phyloP scores from a whole-genome alignment of 2,888 invertebrate species.

The Galerucella pusilla region DNA sequence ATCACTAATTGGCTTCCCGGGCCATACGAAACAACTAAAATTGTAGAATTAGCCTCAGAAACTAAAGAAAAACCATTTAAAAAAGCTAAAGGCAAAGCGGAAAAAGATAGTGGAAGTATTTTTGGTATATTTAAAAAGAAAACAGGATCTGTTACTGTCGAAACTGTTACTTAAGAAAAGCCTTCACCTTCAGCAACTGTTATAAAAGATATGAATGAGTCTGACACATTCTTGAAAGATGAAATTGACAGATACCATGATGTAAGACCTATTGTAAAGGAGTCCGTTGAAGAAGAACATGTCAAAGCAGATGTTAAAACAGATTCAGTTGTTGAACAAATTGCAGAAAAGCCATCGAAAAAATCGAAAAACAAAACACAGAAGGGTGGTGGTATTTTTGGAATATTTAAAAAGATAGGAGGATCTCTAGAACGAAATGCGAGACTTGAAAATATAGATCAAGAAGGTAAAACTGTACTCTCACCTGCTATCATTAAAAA shows the following conservation, averaged over 20 bases:
- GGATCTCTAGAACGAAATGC: constrained; percentile 16
- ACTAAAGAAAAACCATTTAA: constrained; percentile 31
- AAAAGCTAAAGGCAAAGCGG: constrained; percentile 15
- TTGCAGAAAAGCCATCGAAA: constrained; percentile 15
- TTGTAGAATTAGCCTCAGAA: constrained; percentile 8
- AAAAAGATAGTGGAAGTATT: constrained; percentile 33
- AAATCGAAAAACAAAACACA: constrained; percentile 32
- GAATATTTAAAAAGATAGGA: constrained; percentile 29
- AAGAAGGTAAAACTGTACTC: constrained; percentile 13
- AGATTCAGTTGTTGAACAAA: background rate
- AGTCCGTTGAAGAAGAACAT: constrained; percentile 25
- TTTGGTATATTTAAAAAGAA: constrained; percentile 36
- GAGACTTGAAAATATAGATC: background rate
- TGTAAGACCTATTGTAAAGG: constrained; percentile 40
- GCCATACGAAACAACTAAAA: background rate
- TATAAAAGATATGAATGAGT: constrained; percentile 44
- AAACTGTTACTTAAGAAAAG: constrained; percentile 20
- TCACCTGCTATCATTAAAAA: constrained; percentile 24
- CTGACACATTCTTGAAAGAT: constrained; percentile 46
- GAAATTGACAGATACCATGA: constrained; percentile 51
- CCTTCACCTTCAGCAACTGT: constrained; percentile 37
- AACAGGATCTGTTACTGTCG: background rate
- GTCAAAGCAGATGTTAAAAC: background rate
- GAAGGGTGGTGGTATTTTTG: constrained; percentile 43
- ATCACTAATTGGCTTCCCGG: too few relatives aligned